Base-by-base conservation (phyloP, 2,888 invertebrate species). In the Toxonevra muliebris region DNA sequence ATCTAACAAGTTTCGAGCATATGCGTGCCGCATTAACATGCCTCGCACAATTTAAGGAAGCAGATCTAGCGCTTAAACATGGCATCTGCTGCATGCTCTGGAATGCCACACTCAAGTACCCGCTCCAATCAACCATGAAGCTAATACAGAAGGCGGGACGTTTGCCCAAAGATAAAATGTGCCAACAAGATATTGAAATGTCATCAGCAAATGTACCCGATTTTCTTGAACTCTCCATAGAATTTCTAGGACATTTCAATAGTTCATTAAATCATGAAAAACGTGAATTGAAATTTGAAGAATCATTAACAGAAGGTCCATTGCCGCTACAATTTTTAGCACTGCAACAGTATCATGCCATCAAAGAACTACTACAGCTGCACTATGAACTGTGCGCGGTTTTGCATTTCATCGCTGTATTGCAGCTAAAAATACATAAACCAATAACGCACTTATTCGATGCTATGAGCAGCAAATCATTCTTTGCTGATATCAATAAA, bases 1-100 rank as follows among this genome's bases (percentile, higher is more conserved):
- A 92, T 74, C 88, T 91, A 70, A 87, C 90, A 55, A 87, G 88
- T 71, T 86, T 92, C 7, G 86, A 88, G 13, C 87, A 90, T 75
- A 87, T 97, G 43, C 88, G 90, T 72, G 90, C 92, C n/a, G 91
- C 93, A 0, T 78, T 95, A 7, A 86, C 86, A 62, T 93, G 93
- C 80, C 86, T 95, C 60, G 87, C 87, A 63, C 73, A 83, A 19
- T 83, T 81, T 30, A 76, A 79, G 10, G 72, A 73, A 3, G 64
- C 78, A 2, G 85, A 86, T 67, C 79, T 77, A 70, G 84, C 83
- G 0, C 65, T 86, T 80, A 92, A 87, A 88, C 90, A 92, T 86
- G 96, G 97, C 10, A 87, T 96, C 62, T 93, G 92, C 78, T 91
- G 91, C 71, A 89, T 97, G 80, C 87, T 96, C 74, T 97, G 97